phyloP scores from a whole-genome alignment of 2,113 vertebrate genomes.

The Labeo rohita region DNA sequence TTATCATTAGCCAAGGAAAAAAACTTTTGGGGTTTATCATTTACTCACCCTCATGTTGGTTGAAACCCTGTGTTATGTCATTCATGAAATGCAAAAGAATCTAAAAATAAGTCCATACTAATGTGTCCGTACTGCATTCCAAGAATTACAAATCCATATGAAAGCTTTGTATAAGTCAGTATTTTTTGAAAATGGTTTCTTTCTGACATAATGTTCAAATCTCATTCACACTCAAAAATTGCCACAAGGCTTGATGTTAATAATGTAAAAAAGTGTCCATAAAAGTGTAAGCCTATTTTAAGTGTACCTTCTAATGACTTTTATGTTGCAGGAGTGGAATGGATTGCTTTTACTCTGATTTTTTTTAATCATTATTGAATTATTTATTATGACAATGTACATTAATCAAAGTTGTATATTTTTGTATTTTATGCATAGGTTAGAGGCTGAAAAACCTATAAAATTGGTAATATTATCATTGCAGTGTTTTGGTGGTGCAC shows the following conservation, averaged over 20 bases:
- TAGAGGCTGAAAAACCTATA: not conserved
- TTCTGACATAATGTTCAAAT: not conserved
- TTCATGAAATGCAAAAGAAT: not conserved
- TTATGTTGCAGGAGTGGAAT: not conserved
- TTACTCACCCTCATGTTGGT: not conserved
- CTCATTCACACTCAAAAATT: not conserved
- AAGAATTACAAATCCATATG: not conserved
- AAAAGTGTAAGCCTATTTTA: not conserved
- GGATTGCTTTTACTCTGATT: not conserved
- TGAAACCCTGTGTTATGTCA: not conserved
- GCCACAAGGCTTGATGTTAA: not conserved
- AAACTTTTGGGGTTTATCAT: slow-evolving; percentile 12
- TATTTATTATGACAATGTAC: not conserved
- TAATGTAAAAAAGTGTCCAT: no score
- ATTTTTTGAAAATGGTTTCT: not conserved
- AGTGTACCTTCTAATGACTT: not conserved
- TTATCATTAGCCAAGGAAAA: slow-evolving; percentile 20
- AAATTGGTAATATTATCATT: not conserved
- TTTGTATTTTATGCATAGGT: not conserved
- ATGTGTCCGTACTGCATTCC: not conserved
- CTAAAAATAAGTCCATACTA: no score
- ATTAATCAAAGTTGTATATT: not conserved
- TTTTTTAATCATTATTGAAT: not conserved
- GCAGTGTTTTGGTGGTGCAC: not conserved
- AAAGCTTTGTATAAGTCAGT: not conserved